Conservation (phyloP, 2,888 invertebrate species). For the Eilema depressum region DNA sequence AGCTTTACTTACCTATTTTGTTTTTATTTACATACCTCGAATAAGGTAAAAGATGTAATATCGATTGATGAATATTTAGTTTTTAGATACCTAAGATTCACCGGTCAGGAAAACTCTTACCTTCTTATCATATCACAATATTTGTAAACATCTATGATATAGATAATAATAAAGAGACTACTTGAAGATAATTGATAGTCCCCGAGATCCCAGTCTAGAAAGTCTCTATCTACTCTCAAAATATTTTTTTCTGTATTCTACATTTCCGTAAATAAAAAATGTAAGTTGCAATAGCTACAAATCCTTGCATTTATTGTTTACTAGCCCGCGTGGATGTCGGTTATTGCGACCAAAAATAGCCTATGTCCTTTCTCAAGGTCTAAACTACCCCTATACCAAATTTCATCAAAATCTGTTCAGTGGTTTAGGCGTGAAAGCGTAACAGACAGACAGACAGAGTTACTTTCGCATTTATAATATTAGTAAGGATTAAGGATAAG, state of each 20-base stretch:
- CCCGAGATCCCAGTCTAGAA: neutral
- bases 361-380: too few relatives aligned
- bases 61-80: neutral
- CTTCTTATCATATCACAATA: neutral
- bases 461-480: too few relatives aligned
- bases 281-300: too few relatives aligned
- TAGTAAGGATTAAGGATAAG: too few relatives aligned
- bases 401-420: too few relatives aligned
- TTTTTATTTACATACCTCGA: neutral
- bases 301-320: too few relatives aligned
- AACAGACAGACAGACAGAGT: too few relatives aligned
- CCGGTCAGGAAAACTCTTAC: neutral
- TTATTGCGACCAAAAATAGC: too few relatives aligned
- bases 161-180: neutral
- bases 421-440: too few relatives aligned
- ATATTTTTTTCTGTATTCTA: neutral
- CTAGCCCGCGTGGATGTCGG: too few relatives aligned
- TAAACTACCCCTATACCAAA: too few relatives aligned
- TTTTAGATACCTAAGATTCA: neutral
- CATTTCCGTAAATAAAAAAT: too few relatives aligned
- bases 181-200: neutral
- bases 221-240: neutral
- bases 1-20: conserved; percentile 4
- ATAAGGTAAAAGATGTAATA: neutral
- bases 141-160: neutral